Base-by-base conservation (phyloP, 2,797 vertebrate genomes). In the Saguinus oedipus region DNA sequence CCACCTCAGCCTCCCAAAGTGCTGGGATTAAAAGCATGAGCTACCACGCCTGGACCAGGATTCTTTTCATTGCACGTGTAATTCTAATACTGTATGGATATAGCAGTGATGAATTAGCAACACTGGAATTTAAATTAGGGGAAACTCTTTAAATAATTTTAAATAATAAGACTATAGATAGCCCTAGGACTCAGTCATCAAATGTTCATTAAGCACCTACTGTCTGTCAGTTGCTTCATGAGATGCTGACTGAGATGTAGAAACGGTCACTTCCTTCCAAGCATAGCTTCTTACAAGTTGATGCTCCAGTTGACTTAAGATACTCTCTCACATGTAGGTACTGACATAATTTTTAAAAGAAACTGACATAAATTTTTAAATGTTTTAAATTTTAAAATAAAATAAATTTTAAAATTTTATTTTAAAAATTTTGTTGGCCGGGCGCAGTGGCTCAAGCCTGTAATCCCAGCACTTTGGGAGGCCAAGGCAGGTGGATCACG, bases 91-190 rank as follows among this genome's bases (percentile, higher is more conserved):
- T n/a, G 8, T 2, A 70, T 3, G 87, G n/a, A 83, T 20, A 86
- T 4, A 70, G 22, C 26, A 24, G 24, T 2, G 8, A 93, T 83
- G 26, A 33, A 61, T 84, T 81, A 89, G 22, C 50, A 79, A 79
- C 24, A 88, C 26, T 74, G 87, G 55, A 88, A 89, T 88, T 88
- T 92, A 83, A 88, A 48, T 82, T 72, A 27, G n/a, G 26, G 36
- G 20, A 75, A 84, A 46, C n/a, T 93, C 76, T 92, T 78, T 80
- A 81, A 82, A 39, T 64, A 83, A 95, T 64, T 90, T 70, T 86
- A 78, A 81, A 55, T 57, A 83, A 93, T 53, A 12, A 9, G 14
- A 78, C 53, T 57, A 85, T 27, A 78, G 42, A 72, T 59, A 93
- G 61, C 44, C 11, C 57, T 19, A 72, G 12, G 4, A 78, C 26